Percentiles rank a stretch among this genome's conserved stretches.
Evolutionary conservation across 2,113 vertebrate species (phyloP).

Genomic region (Nicator chloris): DNA sequence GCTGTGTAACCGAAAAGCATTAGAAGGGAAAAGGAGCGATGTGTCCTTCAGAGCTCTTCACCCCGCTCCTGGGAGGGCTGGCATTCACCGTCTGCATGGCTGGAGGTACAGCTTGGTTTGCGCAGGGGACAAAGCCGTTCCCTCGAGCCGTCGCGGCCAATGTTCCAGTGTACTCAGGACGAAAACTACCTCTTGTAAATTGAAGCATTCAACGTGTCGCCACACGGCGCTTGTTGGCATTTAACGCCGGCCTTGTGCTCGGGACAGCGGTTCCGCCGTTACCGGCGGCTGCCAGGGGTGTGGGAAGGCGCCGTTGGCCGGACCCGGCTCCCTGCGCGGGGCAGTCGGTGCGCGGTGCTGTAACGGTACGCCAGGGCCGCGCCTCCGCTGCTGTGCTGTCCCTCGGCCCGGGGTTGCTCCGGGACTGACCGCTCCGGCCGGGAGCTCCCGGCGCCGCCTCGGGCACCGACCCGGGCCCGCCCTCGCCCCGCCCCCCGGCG

Average conservation of each 20-base stretch:
- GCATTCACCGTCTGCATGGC: fast-evolving
- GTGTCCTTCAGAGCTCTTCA: neutral
- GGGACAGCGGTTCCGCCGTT: neutral
- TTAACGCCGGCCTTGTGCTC: no score
- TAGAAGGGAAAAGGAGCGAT: fast-evolving
- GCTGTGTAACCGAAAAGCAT: neutral
- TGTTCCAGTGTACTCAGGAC: no score
- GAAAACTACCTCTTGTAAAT: neutral
- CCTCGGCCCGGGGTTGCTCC: no score
- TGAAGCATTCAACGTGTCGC: neutral
- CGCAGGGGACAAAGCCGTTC: no score
- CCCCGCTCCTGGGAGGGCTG: fast-evolving
- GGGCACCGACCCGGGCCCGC: fast-evolving
- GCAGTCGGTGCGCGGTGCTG: neutral
- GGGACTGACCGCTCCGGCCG: fast-evolving
- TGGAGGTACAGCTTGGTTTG: fast-evolving
- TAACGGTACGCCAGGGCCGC: no score
- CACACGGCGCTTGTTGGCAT: fast-evolving
- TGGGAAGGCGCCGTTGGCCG: neutral
- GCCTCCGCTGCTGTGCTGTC: no score
- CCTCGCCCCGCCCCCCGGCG: no score
- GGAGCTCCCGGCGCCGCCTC: fast-evolving
- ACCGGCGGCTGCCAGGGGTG: neutral
- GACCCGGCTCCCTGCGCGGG: neutral
- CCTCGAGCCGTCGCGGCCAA: neutral